These are phyloP conservation scores for Brachionus asplanchnoidis DNA, from an alignment of 1,140 invertebrate genomes.

Conservation along the genomic window DNA sequence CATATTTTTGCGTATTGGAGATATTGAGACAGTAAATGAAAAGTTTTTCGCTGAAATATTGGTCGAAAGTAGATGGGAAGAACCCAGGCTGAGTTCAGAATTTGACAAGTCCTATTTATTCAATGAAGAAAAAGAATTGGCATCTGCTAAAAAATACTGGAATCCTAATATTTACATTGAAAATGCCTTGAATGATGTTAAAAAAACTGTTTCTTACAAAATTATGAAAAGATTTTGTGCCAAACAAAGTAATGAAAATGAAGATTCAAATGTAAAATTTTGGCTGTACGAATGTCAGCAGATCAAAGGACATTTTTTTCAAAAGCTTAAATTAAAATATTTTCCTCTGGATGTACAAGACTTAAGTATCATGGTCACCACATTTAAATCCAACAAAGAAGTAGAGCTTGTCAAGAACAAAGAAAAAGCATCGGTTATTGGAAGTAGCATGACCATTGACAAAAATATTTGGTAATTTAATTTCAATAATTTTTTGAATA, in stretches of 20 bases:
- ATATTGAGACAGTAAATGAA: slow-evolving; percentile 44
- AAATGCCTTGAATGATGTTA: slow-evolving; percentile 42
- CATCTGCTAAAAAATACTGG: slow-evolving; percentile 11
- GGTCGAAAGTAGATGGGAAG: slow-evolving; percentile 42
- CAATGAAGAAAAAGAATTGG: slow-evolving; percentile 9
- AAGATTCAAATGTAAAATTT: neutral
- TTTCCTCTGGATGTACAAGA: slow-evolving; percentile 35
- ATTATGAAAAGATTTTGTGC: neutral
- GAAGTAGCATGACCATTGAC: slow-evolving; percentile 34
- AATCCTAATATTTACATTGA: slow-evolving; percentile 42
- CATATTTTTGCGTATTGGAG: slow-evolving; percentile 43
- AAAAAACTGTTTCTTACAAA: neutral
- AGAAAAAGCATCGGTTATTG: slow-evolving; percentile 1
- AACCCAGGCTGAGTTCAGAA: neutral
- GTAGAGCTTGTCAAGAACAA: slow-evolving; percentile 21
- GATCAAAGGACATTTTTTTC: slow-evolving; percentile 20
- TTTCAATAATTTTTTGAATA: neutral
- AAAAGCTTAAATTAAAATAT: neutral
- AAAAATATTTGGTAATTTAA: slow-evolving; percentile 22
- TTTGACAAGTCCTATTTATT: neutral
- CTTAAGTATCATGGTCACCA: slow-evolving; percentile 38
- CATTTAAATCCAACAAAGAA: slow-evolving; percentile 32
- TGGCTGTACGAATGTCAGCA: neutral
- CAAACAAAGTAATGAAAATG: neutral
- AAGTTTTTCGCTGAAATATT: slow-evolving; percentile 43